Evolutionary conservation across 2,113 vertebrate genomes (phyloP).

Genomic region (Taxidea taxus): DNA sequence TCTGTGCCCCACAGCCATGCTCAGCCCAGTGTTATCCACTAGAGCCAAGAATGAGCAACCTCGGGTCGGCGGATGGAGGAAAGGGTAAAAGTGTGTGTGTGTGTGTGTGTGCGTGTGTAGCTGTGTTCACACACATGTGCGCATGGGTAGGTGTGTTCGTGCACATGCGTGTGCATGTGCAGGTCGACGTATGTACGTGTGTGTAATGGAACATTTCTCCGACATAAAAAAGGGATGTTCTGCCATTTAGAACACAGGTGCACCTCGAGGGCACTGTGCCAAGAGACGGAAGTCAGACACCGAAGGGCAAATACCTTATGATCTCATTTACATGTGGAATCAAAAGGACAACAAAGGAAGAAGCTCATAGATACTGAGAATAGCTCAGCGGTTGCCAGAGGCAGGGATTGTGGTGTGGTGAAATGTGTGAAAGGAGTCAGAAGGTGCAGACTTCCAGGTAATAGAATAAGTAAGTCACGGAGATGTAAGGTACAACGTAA

Average conservation of each 20-base stretch:
- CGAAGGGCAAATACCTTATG: no score
- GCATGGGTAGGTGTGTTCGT: no score
- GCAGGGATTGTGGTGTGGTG: no score
- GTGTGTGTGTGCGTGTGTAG: no score
- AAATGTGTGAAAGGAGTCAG: neutral
- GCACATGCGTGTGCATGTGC: no score
- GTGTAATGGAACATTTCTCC: neutral
- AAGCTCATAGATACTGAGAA: no score
- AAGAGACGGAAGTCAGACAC: neutral
- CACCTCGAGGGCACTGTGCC: neutral
- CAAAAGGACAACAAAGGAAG: no score
- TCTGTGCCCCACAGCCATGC: no score
- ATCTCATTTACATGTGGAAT: no score
- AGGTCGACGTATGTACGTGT: neutral
- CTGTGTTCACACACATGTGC: no score
- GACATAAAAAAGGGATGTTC: neutral
- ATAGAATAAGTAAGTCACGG: neutral
- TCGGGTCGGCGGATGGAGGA: rapidly evolving
- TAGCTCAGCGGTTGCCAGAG: no score
- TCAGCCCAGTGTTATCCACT: no score
- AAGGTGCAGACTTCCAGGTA: neutral
- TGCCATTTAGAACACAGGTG: neutral
- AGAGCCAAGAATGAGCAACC: neutral
- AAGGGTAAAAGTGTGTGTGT: neutral
- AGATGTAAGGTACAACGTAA: neutral